phyloP scores from a whole-genome alignment of 2,888 invertebrate genomes.

The Hemithea aestivaria region DNA sequence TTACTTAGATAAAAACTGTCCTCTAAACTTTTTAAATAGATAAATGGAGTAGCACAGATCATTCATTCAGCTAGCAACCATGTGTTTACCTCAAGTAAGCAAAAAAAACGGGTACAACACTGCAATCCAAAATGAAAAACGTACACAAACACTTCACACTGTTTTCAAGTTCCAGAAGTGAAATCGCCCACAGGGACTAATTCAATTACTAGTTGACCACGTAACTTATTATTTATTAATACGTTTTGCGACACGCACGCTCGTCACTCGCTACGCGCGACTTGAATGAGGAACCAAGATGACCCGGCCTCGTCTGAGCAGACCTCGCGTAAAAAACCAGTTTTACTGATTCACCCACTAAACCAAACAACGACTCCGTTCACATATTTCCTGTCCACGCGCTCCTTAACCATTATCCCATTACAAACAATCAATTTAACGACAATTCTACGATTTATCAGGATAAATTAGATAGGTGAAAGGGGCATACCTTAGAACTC shows the following conservation, averaged over 20 bases:
- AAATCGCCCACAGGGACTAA: no score
- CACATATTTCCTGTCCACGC: slow-evolving; percentile 33
- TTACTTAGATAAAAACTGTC: no score
- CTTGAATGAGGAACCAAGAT: slow-evolving; percentile 49
- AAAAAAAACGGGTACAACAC: slow-evolving; percentile 40
- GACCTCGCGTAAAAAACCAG: slow-evolving; percentile 56
- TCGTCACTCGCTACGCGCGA: slow-evolving; percentile 33
- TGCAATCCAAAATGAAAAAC: slow-evolving; percentile 51
- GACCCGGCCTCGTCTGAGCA: slow-evolving; percentile 52
- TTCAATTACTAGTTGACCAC: slow-evolving; percentile 17
- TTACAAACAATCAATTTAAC: slow-evolving; percentile 21
- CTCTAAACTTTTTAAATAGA: no score
- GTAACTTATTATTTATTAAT: slow-evolving; percentile 24
- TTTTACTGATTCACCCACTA: slow-evolving; percentile 63
- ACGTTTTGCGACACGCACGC: slow-evolving; percentile 31
- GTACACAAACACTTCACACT: slow-evolving; percentile 36
- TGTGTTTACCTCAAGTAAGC: slow-evolving; percentile 21
- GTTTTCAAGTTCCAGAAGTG: slow-evolving; percentile 5
- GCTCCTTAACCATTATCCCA: slow-evolving; percentile 19
- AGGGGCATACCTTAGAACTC: slow-evolving; percentile 69
- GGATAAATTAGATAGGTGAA: slow-evolving; percentile 65
- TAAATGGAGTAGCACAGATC: no score
- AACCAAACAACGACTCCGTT: slow-evolving; percentile 56
- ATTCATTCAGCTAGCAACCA: not conserved
- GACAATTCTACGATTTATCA: slow-evolving; percentile 44